These are phyloP conservation scores for Sebastes glaucus DNA, from an alignment of 2,797 vertebrate species.

Conservation along the genomic window DNA sequence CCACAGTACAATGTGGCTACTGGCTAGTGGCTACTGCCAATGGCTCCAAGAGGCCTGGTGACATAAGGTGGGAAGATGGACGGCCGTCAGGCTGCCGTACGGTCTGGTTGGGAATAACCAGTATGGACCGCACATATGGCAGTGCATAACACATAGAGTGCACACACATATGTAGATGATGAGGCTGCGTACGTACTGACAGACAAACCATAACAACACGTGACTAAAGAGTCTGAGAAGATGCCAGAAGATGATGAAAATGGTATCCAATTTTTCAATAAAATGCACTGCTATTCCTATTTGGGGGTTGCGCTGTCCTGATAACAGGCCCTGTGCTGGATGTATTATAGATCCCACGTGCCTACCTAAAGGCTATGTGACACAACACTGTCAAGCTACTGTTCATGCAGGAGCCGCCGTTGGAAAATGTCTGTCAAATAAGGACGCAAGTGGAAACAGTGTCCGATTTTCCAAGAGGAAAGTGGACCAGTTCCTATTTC, in stretches of 20 bases:
- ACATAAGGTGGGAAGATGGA: slow-evolving; percentile 62
- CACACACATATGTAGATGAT: slow-evolving; percentile 21
- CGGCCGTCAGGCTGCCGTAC: slow-evolving; percentile 24
- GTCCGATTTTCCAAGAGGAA: no score
- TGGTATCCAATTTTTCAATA: no score
- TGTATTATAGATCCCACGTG: no score
- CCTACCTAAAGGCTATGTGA: accelerated
- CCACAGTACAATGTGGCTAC: slow-evolving; percentile 44
- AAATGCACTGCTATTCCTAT: no score
- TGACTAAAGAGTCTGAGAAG: background rate
- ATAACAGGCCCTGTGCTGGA: no score
- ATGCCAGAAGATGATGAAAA: background rate
- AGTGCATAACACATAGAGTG: slow-evolving; percentile 30
- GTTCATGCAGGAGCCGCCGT: no score
- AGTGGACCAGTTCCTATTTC: no score
- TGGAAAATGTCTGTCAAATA: no score
- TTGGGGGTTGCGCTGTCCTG: no score
- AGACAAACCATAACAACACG: slow-evolving; percentile 21
- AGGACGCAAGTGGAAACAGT: no score
- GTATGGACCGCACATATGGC: slow-evolving; percentile 54
- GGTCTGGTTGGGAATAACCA: slow-evolving; percentile 42
- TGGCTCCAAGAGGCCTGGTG: slow-evolving; percentile 46
- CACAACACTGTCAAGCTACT: no score
- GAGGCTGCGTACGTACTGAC: background rate
- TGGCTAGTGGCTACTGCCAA: slow-evolving; percentile 43